Evolutionary conservation across 2,797 vertebrate species (phyloP).

Genomic region (Aythya fuligula): DNA sequence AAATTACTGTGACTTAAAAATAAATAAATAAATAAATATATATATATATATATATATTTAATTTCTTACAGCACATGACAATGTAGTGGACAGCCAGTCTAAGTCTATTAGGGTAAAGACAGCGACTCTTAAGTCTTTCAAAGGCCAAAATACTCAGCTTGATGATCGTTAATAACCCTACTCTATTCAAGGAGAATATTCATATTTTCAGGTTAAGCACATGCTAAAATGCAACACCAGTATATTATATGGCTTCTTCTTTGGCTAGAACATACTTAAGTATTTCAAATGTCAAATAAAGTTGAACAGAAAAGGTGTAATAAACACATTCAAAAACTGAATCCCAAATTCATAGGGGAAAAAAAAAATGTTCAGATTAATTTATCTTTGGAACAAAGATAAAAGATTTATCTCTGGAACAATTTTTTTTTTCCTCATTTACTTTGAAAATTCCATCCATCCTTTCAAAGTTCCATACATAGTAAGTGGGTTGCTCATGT

Average conservation of each 20-base stretch:
- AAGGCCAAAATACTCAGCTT: not conserved
- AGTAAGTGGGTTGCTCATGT: not conserved
- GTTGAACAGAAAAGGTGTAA: not conserved
- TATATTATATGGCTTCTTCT: not conserved
- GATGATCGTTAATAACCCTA: not conserved
- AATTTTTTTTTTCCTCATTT: not conserved
- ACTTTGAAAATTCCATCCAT: not conserved
- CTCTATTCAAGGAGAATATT: not conserved
- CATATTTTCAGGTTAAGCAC: not conserved
- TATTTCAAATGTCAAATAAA: slow-evolving; percentile 1
- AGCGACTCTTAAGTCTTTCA: not conserved
- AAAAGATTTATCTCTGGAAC: not conserved
- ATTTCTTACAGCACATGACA: not conserved
- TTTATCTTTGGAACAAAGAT: not conserved
- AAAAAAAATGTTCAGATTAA: not conserved
- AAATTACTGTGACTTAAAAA: not conserved
- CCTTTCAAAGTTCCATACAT: not conserved
- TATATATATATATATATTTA: too few relatives aligned
- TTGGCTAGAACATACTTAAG: not conserved
- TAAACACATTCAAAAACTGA: not conserved
- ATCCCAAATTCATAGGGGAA: not conserved
- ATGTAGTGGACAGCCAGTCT: slow-evolving; percentile 14
- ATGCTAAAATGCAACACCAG: not conserved
- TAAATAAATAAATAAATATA: too few relatives aligned
- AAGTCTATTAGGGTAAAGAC: slow-evolving; percentile 11